Conservation (phyloP, 2,888 invertebrate species). For the Synanthedon tipuliformis region DNA sequence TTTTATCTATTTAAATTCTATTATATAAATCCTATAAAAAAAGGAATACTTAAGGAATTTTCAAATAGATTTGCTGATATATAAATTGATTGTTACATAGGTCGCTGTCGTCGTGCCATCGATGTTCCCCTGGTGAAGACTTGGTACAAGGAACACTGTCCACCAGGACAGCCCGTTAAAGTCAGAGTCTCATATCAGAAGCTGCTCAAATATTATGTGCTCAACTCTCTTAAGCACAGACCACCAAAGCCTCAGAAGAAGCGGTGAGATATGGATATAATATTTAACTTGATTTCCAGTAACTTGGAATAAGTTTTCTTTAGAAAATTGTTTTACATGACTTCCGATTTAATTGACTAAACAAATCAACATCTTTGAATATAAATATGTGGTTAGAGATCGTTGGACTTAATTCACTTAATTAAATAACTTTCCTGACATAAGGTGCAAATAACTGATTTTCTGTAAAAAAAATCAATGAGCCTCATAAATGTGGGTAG, state of each 20-base stretch:
- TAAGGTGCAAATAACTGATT: neutral
- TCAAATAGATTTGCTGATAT: neutral
- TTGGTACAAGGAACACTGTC: constrained; percentile 96
- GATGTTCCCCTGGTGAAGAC: constrained; percentile 98
- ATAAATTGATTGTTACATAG: constrained; percentile 40
- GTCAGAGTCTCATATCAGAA: constrained; percentile 99
- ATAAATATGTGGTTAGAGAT: no score
- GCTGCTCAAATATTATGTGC: constrained; percentile 95
- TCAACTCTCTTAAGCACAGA: constrained; percentile 97
- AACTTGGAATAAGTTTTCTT: no score
- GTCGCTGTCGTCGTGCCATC: constrained; percentile 91
- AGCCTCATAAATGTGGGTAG: neutral
- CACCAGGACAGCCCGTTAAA: constrained; percentile 97
- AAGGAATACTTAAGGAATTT: no score
- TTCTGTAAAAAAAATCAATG: neutral
- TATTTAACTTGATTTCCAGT: no score
- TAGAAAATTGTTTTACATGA: no score
- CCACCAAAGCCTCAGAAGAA: constrained; percentile 99
- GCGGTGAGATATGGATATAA: constrained; percentile 60
- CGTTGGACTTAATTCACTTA: no score
- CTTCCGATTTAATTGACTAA: no score
- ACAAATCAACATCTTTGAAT: no score
- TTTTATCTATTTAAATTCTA: no score
- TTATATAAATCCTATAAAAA: no score
- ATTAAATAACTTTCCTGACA: no score